Percentiles rank a stretch among this genome's conserved stretches.
Conservation (phyloP, 2,888 invertebrate species). For the Lasioglossum calceatum region DNA sequence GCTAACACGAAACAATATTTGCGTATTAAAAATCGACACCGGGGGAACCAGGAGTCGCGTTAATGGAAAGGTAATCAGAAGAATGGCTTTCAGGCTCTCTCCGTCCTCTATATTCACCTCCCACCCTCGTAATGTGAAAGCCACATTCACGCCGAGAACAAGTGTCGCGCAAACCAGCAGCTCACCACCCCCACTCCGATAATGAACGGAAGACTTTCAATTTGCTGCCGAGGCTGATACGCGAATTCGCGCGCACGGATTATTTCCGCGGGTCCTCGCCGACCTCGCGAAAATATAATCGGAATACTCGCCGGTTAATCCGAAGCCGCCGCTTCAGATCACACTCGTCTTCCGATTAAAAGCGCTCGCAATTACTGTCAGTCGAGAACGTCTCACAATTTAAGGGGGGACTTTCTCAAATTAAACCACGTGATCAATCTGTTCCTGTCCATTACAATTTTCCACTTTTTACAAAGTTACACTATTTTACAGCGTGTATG, state of each 20-base stretch:
- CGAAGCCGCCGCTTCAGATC: too few species aligned
- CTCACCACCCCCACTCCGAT: not conserved
- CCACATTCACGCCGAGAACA: slow-evolving; percentile 14
- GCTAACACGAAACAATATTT: slow-evolving; percentile 25
- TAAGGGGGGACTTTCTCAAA: not conserved
- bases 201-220: slow-evolving; percentile 30
- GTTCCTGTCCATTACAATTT: not conserved
- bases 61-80: slow-evolving; percentile 52
- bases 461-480: not conserved
- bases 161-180: slow-evolving; percentile 29
- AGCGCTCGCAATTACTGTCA: too few species aligned
- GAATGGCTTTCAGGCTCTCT: slow-evolving; percentile 32
- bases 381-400: too few species aligned
- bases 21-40: slow-evolving; percentile 3
- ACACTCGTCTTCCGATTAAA: not conserved
- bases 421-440: not conserved
- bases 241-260: not conserved
- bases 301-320: not conserved
- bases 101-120: not conserved
- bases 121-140: slow-evolving; percentile 20
- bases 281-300: not conserved
- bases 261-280: not conserved
- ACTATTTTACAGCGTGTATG: not conserved
- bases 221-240: not conserved
- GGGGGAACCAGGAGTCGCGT: not conserved